Base-by-base conservation (phyloP, 2,797 vertebrate species). In the Borostomias antarcticus region DNA sequence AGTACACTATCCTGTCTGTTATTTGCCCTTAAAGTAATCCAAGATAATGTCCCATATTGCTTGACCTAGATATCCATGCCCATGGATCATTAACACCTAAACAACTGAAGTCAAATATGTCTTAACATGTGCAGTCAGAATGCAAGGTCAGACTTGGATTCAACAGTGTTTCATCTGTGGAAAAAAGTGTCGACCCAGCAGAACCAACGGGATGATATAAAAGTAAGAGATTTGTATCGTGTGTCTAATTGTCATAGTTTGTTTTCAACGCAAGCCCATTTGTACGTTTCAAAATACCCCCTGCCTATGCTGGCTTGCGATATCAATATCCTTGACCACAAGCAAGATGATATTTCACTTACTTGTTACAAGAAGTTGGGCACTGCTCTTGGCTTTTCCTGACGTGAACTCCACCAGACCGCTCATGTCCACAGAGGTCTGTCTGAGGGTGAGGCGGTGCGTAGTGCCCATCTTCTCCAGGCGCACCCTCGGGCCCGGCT, bases 401-500 rank as follows among this genome's bases (percentile, higher is more conserved):
- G 66, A 74, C 1, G 77, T 77, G 67, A 94, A 93, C 73, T 86
- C 89, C 70, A 95, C 88, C 33, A 33, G 53, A n/a, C 94, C 93
- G 0, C 40, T 88, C 91, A 92, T 92, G 58, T 84, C 79, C 0
- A 64, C 47, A 0, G 80, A 74, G 1, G 93, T 93, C 17, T 88
- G 83, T 56, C 73, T 70, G 53, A 95, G 78, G 35, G 83, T 92
- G 53, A 95, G 82, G 25, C 83, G 77, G 79, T 95, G 90, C 17
- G 93, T 79, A 0, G 84, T 78, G 28, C 91, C 93, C 79, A 78
- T 80, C 79, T 75, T 92, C 78, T 94, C 94, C 68, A 93, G 23
- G 0, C 62, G 54, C 0, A 94, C 78, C n/a, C 7, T 63, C 1
- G 86, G 51, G 33, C 92, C 76, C 0, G 84, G 59, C 81, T 85